A percentile compares a stretch with the other conserved stretches of the same genome.
Evolutionary conservation across 2,888 invertebrate genomes (phyloP).

Genomic region (Nomada flava): DNA sequence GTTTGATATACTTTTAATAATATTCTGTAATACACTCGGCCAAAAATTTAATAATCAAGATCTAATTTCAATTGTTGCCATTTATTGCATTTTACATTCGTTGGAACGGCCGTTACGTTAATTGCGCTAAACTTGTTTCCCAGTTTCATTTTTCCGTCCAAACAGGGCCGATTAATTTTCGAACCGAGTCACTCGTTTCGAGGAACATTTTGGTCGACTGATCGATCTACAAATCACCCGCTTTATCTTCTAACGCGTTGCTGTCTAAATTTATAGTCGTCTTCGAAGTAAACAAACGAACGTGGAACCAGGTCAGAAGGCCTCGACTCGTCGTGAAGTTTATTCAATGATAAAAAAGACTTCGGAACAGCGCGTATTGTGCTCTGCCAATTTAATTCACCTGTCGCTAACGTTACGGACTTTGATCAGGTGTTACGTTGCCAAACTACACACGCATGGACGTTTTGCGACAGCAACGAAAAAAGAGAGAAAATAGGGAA

Average conservation of each 20-base stretch:
- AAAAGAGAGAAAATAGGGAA: no score
- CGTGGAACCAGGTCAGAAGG: slow-evolving; percentile 13
- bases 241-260: not conserved
- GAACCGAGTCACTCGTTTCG: slow-evolving; percentile 18
- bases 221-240: not conserved
- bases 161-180: slow-evolving; percentile 35
- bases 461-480: no score
- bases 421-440: not conserved
- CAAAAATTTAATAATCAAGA: no score
- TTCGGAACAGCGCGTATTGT: not conserved
- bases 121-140: no score
- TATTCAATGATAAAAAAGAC: slow-evolving; percentile 3
- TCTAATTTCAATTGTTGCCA: no score
- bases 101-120: no score
- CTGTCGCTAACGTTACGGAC: not conserved
- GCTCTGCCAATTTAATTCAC: not conserved
- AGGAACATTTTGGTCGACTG: not conserved
- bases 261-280: not conserved
- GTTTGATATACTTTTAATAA: no score
- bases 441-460: no score
- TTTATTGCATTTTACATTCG: not conserved
- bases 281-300: not conserved
- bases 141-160: no score
- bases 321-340: not conserved
- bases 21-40: no score